Base-by-base conservation (phyloP, 2,113 vertebrate genomes). In the Clupea harengus region DNA sequence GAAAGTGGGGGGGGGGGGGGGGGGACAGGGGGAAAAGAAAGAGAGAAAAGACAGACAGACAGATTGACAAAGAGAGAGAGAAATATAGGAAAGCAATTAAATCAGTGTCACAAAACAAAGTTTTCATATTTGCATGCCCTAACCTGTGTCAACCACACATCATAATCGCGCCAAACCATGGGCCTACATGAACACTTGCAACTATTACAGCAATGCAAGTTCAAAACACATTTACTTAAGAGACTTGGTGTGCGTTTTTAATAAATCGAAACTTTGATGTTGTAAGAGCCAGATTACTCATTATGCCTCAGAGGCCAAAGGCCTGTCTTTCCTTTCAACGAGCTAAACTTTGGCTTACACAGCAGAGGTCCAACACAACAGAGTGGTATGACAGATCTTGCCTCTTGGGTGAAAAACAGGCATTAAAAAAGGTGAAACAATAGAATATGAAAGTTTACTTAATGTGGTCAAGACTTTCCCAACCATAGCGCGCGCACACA, bases 341-440 rank as follows among this genome's bases (percentile, higher is more conserved):
- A 72, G 28, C 64, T 72, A 72, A 72, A 72, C 64, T 72, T 72
- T 72, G 28, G 64, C 64, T 25, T 11, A 72, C n/a, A 72, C n/a
- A 32, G 64, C 10, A 13, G 10, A 72, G 11, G 10, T 28, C 3
- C 9, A 8, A 28, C 64, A 72, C n/a, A 25, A 72, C n/a, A 72
- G 64, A 3, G 25, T 28, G n/a, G 64, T 11, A 11, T 32, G 64
- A 72, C 9, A 17, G 52, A 32, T 72, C 25, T 25, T 72, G 8
- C 7, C 7, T 28, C 10, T 72, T 9, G 64, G 64, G n/a, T 6
- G 25, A 13, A 72, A 72, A 72, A 72, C 60, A 32, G n/a, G 2
- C n/a, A 11, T 15, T 13, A 28, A 25, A 72, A 9, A 72, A 72
- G 39, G 39, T 10, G 64, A 72, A 28, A 72, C 7, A 32, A 32